Conservation (phyloP, 2,113 vertebrate genomes). For the Phocoena sinus region DNA sequence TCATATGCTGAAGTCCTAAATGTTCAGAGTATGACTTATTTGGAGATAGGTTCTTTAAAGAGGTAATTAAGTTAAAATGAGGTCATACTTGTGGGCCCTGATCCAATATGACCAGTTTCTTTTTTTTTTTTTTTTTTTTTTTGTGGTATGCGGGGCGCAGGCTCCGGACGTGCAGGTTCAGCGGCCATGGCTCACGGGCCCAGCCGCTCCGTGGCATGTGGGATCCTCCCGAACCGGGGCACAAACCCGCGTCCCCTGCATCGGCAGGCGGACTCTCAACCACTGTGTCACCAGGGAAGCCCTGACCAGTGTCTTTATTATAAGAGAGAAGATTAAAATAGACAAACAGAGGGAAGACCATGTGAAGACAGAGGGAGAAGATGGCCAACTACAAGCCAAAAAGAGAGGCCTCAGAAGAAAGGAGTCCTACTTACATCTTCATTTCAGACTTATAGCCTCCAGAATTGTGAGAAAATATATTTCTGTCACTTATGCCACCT, state of each 20-base stretch:
- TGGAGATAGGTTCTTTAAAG: neutral
- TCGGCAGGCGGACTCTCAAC: no score
- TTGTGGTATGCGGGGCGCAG: no score
- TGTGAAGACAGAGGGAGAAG: neutral
- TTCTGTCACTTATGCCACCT: neutral
- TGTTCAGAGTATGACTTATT: neutral
- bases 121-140: no score
- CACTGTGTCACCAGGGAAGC: no score
- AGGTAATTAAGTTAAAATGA: neutral
- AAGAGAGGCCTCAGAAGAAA: neutral
- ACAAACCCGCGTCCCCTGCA: no score
- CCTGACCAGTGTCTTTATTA: neutral
- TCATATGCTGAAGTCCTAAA: neutral
- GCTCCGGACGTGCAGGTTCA: rapidly evolving
- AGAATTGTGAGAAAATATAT: neutral
- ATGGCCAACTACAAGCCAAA: neutral
- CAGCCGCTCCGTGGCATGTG: no score
- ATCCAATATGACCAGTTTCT: neutral
- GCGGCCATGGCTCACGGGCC: no score
- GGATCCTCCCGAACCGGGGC: no score
- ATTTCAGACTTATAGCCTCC: neutral
- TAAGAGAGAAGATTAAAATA: neutral
- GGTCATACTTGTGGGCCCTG: neutral
- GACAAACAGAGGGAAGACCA: neutral
- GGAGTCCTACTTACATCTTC: neutral